Base-by-base conservation (phyloP, 2,797 vertebrate genomes). In the Betta splendens region DNA sequence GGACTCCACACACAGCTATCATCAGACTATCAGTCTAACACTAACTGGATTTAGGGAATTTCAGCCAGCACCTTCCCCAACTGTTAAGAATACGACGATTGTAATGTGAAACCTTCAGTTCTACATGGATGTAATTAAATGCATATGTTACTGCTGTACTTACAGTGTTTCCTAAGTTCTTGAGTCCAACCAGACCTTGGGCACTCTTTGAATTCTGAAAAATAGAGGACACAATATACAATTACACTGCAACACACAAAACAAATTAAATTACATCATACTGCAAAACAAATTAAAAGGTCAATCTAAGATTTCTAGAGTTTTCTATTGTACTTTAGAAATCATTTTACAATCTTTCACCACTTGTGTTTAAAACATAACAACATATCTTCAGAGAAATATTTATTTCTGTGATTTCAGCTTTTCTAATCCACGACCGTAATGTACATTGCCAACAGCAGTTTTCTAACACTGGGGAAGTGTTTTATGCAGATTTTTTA, bases 101-200 rank as follows among this genome's bases (percentile, higher is more conserved):
- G 3, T 12, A 28, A 7, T 15, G 7, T 26, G 18, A 5, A 28
- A 46, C 16, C 5, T 44, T 42, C 6, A 15, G 11, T 32, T 33
- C 4, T 0, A 10, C 2, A 49, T 8, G 17, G 12, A 42, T 44
- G 33, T 47, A 29, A 52, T 25, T 4, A 43, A 2, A 48, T 2
- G 5, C 9, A 7, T 9, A 15, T 31, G 37, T 23, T 44, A 28
- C 31, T 51, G 54, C 23, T 20, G 31, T 51, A 94, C 96, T 96
- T 70, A 99, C 97, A 50, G 97, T 99, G 81, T 99, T 99, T 72
- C 97, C 96, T 12, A 99, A 93, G 88, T 99, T 99, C 76, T 95
- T 92, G 44, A 99, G 91, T 47, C 97, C 97, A 2, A 96, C 95
- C 80, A 98, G 91, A 51, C 97, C 97, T 77, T 98, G 94, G 79